Evolutionary conservation across 2,113 vertebrate genomes (phyloP).

Genomic region (Willisornis vidua): DNA sequence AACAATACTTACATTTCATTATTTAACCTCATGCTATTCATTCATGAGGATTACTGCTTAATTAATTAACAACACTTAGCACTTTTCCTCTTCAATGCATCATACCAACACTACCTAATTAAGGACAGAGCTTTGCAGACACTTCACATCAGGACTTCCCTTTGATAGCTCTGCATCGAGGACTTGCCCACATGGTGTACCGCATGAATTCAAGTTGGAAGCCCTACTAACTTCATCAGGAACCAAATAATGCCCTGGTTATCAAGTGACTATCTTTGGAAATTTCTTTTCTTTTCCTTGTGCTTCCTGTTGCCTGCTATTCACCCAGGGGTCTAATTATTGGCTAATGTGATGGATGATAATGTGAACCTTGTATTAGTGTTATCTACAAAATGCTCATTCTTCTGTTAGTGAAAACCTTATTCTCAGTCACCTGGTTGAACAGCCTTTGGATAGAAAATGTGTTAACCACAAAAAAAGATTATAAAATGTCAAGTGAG

Average conservation of each 20-base stretch:
- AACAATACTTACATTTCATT: conserved; percentile 65
- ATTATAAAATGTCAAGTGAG: not conserved
- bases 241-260: not conserved
- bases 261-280: not conserved
- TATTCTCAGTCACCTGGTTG: conserved; percentile 3
- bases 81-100: conserved; percentile 59
- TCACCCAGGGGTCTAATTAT: conserved; percentile 14
- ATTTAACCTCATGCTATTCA: conserved; percentile 62
- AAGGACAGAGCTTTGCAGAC: conserved; percentile 37
- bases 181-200: not conserved
- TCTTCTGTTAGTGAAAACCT: not conserved
- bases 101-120: conserved; percentile 36
- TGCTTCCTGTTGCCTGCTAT: not conserved
- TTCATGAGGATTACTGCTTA: conserved; percentile 54
- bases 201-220: not conserved
- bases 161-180: not conserved
- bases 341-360: not conserved
- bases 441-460: conserved; percentile 25
- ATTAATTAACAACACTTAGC: conserved; percentile 68
- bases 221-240: not conserved
- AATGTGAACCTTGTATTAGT: not conserved
- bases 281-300: not conserved
- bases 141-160: conserved; percentile 37
- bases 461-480: conserved; percentile 50
- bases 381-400: not conserved